Base-by-base conservation (phyloP, 2,113 vertebrate species). In the Scomber colias region DNA sequence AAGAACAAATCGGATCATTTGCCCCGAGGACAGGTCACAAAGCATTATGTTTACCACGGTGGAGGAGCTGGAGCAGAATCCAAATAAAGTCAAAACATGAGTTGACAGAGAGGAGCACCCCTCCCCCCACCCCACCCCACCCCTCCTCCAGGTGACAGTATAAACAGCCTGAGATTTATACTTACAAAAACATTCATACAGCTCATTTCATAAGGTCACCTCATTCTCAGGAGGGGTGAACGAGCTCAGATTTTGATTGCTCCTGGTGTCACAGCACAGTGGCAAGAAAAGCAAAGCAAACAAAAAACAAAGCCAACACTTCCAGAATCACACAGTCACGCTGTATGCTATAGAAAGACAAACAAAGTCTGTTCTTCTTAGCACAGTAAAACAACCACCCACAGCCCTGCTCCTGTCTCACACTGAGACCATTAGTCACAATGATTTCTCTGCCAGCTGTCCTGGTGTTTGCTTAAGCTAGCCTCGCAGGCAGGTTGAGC, bases 381-480 rank as follows among this genome's bases (percentile, higher is more conserved):
- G 87, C 72, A 14, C 66, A 86, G 71, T 81, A 77, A 85, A 91
- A 88, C 88, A 88, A 84, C 88, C 89, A 85, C 88, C 91, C 90
- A 91, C 89, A 76, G 88, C 75, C 79, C 55, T 77, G 89, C 87
- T 89, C 84, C 89, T 82, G 88, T 89, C 90, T 93, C 91, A 90
- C 89, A 93, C 87, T 77, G 90, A 90, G 90, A 79, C 86, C 90
- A 90, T 93, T 91, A 92, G 89, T 93, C 91, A 92, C 89, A 85
- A 92, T 88, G 89, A 92, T 92, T 93, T 87, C 90, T 92, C 90
- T 86, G 92, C 89, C 85, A 88, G 89, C 90, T 89, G 90, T 91
- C 90, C 84, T 71, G 79, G 86, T 87, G 90, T 90, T 90, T 92
- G 90, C 88, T 83, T 88, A 83, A 93, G 86, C 81, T 71, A 83